Evolutionary conservation across 2,888 invertebrate genomes (phyloP).

Genomic region (Stenurella melanura): DNA sequence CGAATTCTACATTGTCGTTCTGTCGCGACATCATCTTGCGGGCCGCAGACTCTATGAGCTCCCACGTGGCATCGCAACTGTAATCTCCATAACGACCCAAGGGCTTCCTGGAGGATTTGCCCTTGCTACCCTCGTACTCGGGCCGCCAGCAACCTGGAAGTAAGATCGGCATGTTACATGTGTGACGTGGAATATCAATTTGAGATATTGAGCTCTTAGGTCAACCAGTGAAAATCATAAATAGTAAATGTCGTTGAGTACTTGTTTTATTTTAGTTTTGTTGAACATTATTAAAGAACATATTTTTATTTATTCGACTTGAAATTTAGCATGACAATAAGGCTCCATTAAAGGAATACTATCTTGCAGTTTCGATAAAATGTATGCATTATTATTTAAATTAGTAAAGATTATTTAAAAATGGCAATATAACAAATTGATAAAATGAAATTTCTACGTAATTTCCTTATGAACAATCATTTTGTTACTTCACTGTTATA

Average conservation of each 20-base stretch:
- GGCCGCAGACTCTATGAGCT: slow-evolving; percentile 91
- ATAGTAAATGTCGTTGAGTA: background rate
- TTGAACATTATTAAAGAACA: no score
- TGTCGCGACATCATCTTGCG: slow-evolving; percentile 89
- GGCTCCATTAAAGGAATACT: no score
- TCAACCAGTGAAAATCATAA: background rate
- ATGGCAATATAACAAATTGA: no score
- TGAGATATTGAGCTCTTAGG: slow-evolving; percentile 9
- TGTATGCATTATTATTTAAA: no score
- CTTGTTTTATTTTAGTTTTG: background rate
- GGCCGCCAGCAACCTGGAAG: slow-evolving; percentile 70
- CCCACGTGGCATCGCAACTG: slow-evolving; percentile 92
- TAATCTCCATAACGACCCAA: slow-evolving; percentile 87
- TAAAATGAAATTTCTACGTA: no score
- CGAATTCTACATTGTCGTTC: slow-evolving; percentile 92
- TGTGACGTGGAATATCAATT: slow-evolving; percentile 28
- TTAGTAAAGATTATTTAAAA: no score
- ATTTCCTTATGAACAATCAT: no score
- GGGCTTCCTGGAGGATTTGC: slow-evolving; percentile 74
- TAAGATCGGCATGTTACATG: slow-evolving; percentile 33
- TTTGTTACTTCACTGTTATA: no score
- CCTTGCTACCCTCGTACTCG: slow-evolving; percentile 68
- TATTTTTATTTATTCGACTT: no score
- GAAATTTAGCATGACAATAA: no score
- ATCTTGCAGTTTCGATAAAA: no score